Conservation (phyloP, 2,113 vertebrate genomes). For the Dromiciops gliroides region DNA sequence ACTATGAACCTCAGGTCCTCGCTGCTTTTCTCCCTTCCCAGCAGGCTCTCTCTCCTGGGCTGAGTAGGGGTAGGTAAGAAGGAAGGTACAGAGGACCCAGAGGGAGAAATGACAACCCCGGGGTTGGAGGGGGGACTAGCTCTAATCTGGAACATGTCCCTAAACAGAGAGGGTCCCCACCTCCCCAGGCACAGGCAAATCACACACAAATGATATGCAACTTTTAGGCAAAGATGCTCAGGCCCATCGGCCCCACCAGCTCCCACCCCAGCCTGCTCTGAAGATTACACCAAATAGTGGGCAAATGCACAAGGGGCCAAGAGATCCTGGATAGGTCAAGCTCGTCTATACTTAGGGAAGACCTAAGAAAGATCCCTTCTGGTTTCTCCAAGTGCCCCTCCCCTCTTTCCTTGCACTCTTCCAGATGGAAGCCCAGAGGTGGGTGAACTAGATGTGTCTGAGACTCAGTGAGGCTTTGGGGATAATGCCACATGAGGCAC, state of each 20-base stretch:
- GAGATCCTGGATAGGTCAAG: not conserved
- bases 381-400: not conserved
- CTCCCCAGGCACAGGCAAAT: not conserved
- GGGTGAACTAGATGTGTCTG: not conserved
- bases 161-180: not conserved
- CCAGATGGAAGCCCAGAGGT: not conserved
- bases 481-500: not conserved
- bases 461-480: not conserved
- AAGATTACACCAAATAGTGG: not conserved
- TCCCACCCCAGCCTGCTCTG: not conserved
- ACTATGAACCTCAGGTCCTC: not conserved
- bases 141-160: not conserved
- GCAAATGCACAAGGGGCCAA: not conserved
- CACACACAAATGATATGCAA: not conserved
- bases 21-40: not conserved
- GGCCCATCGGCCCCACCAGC: not conserved
- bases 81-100: not conserved
- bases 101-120: not conserved
- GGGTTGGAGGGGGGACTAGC: not conserved
- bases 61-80: not conserved
- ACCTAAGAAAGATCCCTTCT: not conserved
- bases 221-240: not conserved
- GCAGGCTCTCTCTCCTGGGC: not conserved
- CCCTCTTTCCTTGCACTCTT: not conserved
- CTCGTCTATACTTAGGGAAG: not conserved